These are phyloP conservation scores for Trichechus manatus DNA, from an alignment of 2,113 vertebrate species.

Conservation along the genomic window DNA sequence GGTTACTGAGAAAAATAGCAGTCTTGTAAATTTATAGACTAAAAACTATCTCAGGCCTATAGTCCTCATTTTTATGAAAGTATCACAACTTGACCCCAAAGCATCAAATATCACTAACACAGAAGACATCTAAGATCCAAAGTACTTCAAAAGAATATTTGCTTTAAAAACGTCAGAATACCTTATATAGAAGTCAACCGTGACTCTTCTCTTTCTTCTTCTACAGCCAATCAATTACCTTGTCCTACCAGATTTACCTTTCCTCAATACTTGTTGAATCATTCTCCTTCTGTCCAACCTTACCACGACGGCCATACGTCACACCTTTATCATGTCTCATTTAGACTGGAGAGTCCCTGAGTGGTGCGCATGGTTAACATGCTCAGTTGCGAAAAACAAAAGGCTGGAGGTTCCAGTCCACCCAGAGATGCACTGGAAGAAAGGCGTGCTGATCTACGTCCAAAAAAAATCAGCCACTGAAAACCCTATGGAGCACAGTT, in stretches of 20 bases:
- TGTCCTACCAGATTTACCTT: not conserved
- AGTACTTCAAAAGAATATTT: constrained; percentile 5
- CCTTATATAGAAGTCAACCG: not conserved
- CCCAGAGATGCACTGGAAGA: not conserved
- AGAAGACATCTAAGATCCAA: constrained; percentile 22
- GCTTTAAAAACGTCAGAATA: constrained; percentile 15
- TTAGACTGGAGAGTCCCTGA: not conserved
- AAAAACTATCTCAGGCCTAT: not conserved
- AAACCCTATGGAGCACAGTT: not conserved
- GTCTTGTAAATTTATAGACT: not conserved
- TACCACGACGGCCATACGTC: not conserved
- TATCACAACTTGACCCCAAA: not conserved
- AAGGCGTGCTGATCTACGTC: not conserved
- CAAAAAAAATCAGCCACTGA: not conserved
- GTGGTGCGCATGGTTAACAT: not conserved
- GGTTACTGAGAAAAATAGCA: not conserved
- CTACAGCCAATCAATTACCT: not conserved
- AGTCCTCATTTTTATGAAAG: constrained; percentile 10
- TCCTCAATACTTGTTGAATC: constrained; percentile 12
- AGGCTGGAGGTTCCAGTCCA: not conserved
- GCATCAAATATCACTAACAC: not conserved
- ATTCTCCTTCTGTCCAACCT: not conserved
- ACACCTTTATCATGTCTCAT: constrained; percentile 9
- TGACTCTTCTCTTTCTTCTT: not conserved
- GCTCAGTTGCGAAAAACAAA: not conserved